phyloP scores from a whole-genome alignment of 2,113 vertebrate genomes.

The Psammodynastes pulverulentus region DNA sequence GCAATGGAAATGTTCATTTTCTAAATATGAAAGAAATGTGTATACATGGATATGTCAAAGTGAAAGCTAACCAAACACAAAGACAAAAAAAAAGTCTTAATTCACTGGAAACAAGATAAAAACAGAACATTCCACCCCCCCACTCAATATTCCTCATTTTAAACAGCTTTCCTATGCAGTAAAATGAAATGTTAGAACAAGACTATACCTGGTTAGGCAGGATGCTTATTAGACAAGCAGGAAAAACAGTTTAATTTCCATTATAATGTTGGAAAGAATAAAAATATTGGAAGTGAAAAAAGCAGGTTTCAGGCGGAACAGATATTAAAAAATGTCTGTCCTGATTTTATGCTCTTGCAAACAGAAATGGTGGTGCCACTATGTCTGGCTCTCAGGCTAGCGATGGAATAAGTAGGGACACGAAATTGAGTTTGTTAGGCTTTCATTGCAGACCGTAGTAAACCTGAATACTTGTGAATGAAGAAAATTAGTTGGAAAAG shows the following conservation, averaged over 20 bases:
- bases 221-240: slow-evolving; percentile 54
- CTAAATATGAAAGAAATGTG: not conserved
- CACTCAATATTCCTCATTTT: not conserved
- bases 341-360: slow-evolving; percentile 64
- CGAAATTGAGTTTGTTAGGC: slow-evolving; percentile 54
- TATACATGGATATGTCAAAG: not conserved
- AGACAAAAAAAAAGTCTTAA: not conserved
- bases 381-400: slow-evolving; percentile 62
- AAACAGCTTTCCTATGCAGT: not conserved
- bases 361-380: slow-evolving; percentile 68
- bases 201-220: slow-evolving; percentile 12
- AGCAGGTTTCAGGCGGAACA: slow-evolving; percentile 41
- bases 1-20: not conserved
- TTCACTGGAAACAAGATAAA: slow-evolving; percentile 15
- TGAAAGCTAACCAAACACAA: not conserved
- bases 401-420: slow-evolving; percentile 64
- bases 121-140: slow-evolving; percentile 9
- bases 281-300: slow-evolving; percentile 56
- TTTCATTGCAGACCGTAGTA: slow-evolving; percentile 35
- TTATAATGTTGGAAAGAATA: slow-evolving; percentile 57
- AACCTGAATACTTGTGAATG: slow-evolving; percentile 23
- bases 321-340: slow-evolving; percentile 45
- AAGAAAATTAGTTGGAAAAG: not conserved
- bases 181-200: slow-evolving; percentile 29
- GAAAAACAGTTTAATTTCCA: slow-evolving; percentile 39